These are phyloP conservation scores for Leucophenga varia DNA, from an alignment of 1,140 invertebrate genomes.

Conservation along the genomic window DNA sequence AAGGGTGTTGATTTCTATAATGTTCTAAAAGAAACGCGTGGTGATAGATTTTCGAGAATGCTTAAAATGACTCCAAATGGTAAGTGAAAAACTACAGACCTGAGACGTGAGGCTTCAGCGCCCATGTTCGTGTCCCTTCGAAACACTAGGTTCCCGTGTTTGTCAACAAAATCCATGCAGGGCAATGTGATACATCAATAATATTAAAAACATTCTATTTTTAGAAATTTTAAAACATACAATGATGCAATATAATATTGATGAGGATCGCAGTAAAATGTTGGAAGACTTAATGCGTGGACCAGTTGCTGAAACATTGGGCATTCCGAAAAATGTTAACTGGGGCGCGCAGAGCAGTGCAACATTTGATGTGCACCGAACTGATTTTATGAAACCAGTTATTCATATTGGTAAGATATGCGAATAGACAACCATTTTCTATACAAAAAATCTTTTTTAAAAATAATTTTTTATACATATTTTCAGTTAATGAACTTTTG, in stretches of 20 bases:
- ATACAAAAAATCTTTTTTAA: too few relatives aligned
- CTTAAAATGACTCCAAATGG: slow-evolving; percentile 36
- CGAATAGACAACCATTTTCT: too few relatives aligned
- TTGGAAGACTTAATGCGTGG: slow-evolving; percentile 71
- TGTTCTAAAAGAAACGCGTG: slow-evolving; percentile 60
- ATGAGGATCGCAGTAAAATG: slow-evolving; percentile 36
- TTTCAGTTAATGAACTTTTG: slow-evolving; percentile 70
- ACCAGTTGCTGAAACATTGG: slow-evolving; percentile 65
- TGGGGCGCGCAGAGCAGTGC: slow-evolving; percentile 64
- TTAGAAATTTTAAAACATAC: slow-evolving; percentile 38
- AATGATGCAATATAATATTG: slow-evolving; percentile 37
- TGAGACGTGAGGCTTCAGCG: too few relatives aligned
- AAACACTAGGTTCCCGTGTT: too few relatives aligned
- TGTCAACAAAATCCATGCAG: too few relatives aligned
- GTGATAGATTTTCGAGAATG: slow-evolving; percentile 19
- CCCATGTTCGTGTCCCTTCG: too few relatives aligned
- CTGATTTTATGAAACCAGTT: slow-evolving; percentile 85
- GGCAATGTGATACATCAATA: too few relatives aligned
- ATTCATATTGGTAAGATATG: slow-evolving; percentile 62
- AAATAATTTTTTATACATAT: too few relatives aligned
- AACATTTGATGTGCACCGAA: slow-evolving; percentile 67
- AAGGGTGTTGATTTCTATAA: slow-evolving; percentile 79
- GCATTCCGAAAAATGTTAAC: slow-evolving; percentile 63
- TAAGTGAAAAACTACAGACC: too few relatives aligned
- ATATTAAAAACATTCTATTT: too few relatives aligned